These are phyloP conservation scores for Cepphus grylle DNA, from an alignment of 2,113 vertebrate species.

Conservation along the genomic window DNA sequence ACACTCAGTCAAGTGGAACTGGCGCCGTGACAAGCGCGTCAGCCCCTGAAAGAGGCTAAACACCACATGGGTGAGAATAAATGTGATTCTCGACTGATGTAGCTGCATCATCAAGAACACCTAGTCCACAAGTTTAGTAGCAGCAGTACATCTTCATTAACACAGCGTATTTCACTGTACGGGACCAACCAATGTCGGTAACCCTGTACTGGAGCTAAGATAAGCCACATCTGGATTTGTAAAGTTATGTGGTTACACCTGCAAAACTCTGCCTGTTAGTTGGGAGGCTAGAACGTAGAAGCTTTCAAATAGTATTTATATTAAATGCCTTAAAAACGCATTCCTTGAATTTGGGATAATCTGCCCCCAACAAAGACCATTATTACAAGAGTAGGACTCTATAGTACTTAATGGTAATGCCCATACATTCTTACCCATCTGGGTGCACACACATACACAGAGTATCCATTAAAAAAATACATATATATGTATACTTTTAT, in stretches of 20 bases:
- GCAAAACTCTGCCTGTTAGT: background rate
- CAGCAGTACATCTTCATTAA: background rate
- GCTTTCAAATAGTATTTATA: background rate
- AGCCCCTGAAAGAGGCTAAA: background rate
- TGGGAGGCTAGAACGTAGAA: background rate
- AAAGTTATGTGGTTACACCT: background rate
- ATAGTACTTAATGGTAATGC: background rate
- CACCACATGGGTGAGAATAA: background rate
- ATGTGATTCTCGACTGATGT: fast-evolving
- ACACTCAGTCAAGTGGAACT: background rate
- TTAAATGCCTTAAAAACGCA: background rate
- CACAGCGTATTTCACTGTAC: background rate
- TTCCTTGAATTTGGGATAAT: background rate
- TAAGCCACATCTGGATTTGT: background rate
- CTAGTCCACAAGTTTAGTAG: background rate
- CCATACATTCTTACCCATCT: background rate
- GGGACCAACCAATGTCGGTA: background rate
- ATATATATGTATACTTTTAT: background rate
- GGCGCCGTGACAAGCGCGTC: background rate
- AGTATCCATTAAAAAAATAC: background rate
- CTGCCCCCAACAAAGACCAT: background rate
- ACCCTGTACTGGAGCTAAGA: fast-evolving
- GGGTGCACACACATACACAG: background rate
- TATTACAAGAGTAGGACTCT: background rate
- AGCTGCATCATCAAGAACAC: background rate